Evolutionary conservation across 2,888 invertebrate genomes (phyloP).

Genomic region (Ganaspis brasiliensis): DNA sequence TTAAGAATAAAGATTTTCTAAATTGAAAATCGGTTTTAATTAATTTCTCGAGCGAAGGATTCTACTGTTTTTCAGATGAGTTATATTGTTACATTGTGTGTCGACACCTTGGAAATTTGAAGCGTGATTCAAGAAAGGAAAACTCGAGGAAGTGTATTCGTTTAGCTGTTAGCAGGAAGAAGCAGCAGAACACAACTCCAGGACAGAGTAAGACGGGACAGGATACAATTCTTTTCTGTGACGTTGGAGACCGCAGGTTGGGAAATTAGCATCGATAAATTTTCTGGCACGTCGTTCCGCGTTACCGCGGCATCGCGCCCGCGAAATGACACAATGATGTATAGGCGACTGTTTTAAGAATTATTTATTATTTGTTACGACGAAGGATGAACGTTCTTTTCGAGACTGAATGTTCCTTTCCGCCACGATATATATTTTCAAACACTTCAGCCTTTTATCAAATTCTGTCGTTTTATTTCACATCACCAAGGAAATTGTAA

Average conservation of each 20-base stretch:
- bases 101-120: constrained; percentile 33
- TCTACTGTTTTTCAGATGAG: not conserved
- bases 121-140: constrained; percentile 41
- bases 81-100: constrained; percentile 37
- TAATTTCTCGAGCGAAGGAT: no score
- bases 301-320: constrained; percentile 71
- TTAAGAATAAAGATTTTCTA: no score
- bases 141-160: not conserved
- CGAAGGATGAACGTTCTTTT: constrained; percentile 47
- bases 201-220: constrained; percentile 57
- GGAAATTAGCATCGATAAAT: constrained; percentile 81
- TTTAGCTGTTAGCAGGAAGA: constrained; percentile 43
- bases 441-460: constrained; percentile 8
- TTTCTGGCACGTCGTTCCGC: constrained; percentile 74
- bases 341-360: constrained; percentile 80
- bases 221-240: constrained; percentile 74
- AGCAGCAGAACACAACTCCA: constrained; percentile 49
- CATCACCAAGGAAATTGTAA: not conserved
- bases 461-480: not conserved
- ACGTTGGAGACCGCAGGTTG: constrained; percentile 72
- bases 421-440: constrained; percentile 9
- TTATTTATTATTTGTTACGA: constrained; percentile 80
- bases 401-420: constrained; percentile 21
- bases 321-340: constrained; percentile 79
- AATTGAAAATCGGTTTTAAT: no score